A percentile compares a stretch with the other conserved stretches of the same genome.
Conservation (phyloP, 2,888 invertebrate species). For the Latrodectus hesperus region DNA sequence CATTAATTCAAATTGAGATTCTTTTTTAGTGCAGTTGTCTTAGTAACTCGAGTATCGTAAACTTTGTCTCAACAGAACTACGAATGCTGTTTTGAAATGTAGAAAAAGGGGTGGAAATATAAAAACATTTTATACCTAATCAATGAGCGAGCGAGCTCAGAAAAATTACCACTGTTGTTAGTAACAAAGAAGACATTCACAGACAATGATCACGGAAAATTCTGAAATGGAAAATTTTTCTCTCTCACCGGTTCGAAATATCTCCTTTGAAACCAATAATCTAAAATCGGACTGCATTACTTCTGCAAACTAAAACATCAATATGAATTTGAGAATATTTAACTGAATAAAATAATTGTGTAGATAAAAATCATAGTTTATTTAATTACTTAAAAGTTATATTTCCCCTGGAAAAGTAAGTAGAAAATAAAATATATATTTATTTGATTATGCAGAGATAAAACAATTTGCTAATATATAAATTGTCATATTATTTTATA, state of each 20-base stretch:
- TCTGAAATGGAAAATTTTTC: not conserved
- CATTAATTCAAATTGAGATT: not conserved
- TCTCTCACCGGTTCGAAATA: not conserved
- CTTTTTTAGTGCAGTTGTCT: not conserved
- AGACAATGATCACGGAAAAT: constrained; percentile 21
- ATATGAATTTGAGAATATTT: no score
- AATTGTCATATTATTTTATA: no score
- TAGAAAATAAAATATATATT: no score
- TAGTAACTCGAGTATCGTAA: constrained; percentile 1
- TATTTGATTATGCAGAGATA: no score
- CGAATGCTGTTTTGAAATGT: not conserved
- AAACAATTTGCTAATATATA: no score
- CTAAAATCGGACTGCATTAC: no score
- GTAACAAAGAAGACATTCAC: constrained; percentile 17
- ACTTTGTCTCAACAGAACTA: not conserved
- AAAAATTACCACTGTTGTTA: constrained; percentile 22
- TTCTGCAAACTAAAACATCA: no score
- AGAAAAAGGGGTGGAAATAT: not conserved
- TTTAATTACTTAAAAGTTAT: no score
- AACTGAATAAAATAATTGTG: no score
- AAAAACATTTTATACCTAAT: not conserved
- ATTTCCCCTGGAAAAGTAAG: no score
- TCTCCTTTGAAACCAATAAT: no score
- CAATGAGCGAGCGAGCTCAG: constrained; percentile 6
- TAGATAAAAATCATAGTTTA: no score